Evolutionary conservation across 2,113 vertebrate species (phyloP).

Genomic region (Fregetta grallaria): DNA sequence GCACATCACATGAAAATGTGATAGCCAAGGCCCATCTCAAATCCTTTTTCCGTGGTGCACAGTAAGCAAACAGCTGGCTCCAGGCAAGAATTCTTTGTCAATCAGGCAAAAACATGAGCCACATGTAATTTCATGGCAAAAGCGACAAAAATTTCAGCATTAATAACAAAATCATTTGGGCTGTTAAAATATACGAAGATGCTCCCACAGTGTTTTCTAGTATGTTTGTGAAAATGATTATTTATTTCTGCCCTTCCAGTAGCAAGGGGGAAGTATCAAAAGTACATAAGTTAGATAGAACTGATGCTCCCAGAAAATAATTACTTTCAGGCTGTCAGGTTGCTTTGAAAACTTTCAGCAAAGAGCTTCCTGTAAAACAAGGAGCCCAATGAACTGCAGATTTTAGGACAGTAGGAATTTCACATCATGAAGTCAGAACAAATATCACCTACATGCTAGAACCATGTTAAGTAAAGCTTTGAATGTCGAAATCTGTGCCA

Average conservation of each 20-base stretch:
- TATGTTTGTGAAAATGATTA: constrained; percentile 37
- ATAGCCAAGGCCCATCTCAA: constrained; percentile 68
- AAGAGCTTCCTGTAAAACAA: background rate
- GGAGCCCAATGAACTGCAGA: background rate
- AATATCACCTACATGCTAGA: background rate
- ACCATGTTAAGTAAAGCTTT: background rate
- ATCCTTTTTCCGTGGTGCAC: background rate
- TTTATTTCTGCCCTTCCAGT: constrained; percentile 45
- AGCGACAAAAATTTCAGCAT: constrained; percentile 61
- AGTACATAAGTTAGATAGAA: background rate
- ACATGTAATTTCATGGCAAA: constrained; percentile 52
- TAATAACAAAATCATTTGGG: constrained; percentile 63
- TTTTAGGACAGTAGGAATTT: background rate
- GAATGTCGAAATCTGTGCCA: background rate
- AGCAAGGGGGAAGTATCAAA: background rate
- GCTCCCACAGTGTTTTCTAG: constrained; percentile 34
- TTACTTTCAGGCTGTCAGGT: background rate
- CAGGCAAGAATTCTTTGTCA: constrained; percentile 63
- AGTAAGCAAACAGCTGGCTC: constrained; percentile 71
- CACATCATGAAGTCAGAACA: background rate
- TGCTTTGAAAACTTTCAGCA: background rate
- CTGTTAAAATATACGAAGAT: constrained; percentile 62
- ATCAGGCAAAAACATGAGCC: constrained; percentile 60
- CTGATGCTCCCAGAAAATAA: background rate
- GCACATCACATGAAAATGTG: constrained; percentile 68